Base-by-base conservation (phyloP, 2,113 vertebrate genomes). In the Pteronura brasiliensis region DNA sequence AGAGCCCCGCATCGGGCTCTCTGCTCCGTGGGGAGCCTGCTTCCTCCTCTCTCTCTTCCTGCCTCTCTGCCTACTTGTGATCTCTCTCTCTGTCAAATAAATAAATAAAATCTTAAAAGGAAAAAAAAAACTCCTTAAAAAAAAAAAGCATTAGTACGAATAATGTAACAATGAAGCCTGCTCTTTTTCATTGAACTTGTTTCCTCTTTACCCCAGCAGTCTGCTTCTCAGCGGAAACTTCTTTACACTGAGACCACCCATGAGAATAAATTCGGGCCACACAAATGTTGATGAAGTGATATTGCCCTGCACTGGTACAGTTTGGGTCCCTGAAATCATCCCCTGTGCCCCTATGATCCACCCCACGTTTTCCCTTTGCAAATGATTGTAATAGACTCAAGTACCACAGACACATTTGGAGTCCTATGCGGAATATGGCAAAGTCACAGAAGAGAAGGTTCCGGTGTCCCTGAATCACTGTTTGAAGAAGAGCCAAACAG, bases 311-410 rank as follows among this genome's bases (percentile, higher is more conserved):
- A 36, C 18, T n/a, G n/a, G 67, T 42, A 23, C 8, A 1, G 12
- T 6, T 14, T 44, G 5, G 36, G 12, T 14, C 21, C 2, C 9
- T 23, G 36, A 69, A 82, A 36, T 18, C 8, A 18, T 36, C 25
- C 14, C 27, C 23, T 25, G 3, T 55, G 59, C 25, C 14, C 27
- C 23, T 25, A 2, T 55, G 59, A 79, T 39, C 7, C 42, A 49
- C 13, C 18, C 25, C 0, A 59, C 1, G 31, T 20, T 34, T 34
- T 1, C 5, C 1, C 36, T 49, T 13, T 71, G 15, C 6, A 39
- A 71, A 6, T 25, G 11, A 61, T 4, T 11, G 9, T 15, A 47
- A 23, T 44, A 67, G 21, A 17, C 11, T 71, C 7, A 55, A 71
- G 36, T 11, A 31, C 52, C 31, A 4, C 2, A 59, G 34, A 17